Evolutionary conservation across 2,797 vertebrate species (phyloP).

Genomic region (Phoeniculus purpureus): DNA sequence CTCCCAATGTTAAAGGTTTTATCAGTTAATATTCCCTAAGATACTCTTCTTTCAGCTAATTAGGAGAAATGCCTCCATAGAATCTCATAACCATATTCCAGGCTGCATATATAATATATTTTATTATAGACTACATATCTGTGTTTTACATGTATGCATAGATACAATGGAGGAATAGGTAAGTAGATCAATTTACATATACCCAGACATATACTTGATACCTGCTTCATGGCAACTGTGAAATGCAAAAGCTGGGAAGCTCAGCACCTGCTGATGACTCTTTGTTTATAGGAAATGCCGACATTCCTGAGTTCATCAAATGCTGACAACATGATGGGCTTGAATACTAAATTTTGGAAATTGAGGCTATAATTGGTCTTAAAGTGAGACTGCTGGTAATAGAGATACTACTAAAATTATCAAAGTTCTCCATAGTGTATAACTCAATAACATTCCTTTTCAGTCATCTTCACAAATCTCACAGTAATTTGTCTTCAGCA

Average conservation of each 20-base stretch:
- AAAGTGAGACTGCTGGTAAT: background rate
- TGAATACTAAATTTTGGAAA: background rate
- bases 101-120: background rate
- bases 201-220: background rate
- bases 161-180: background rate
- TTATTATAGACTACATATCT: background rate
- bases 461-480: background rate
- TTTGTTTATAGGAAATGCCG: background rate
- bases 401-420: background rate
- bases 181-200: background rate
- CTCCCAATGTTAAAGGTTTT: background rate
- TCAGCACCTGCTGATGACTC: background rate
- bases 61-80: background rate
- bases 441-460: background rate
- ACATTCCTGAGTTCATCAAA: background rate
- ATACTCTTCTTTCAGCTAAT: background rate
- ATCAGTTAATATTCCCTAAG: background rate
- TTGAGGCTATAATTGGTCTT: background rate
- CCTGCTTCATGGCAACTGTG: background rate
- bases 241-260: background rate
- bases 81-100: background rate
- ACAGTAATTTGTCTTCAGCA: background rate
- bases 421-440: background rate
- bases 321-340: background rate
- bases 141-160: background rate